Evolutionary conservation across 1,140 invertebrate genomes (phyloP), one percentile per base, ranked within the genome.

Genomic region (Drosophila nannoptera): DNA sequence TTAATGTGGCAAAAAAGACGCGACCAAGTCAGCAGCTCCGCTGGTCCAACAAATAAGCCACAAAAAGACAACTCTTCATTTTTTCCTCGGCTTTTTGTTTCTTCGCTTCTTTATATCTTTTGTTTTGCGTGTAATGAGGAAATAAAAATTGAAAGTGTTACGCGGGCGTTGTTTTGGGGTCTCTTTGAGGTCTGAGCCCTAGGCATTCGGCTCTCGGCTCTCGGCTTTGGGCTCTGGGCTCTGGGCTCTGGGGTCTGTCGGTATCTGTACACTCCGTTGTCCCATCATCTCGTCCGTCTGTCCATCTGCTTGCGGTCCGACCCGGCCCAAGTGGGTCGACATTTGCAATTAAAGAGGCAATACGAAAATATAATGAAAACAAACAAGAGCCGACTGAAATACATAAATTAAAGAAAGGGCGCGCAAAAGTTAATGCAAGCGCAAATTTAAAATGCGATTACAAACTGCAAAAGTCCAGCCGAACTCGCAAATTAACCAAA

Each of bases 111-210:
- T 54, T 61, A 22, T 22, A 22, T 38, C 59, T 45, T 56, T 52
- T 35, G 40, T 61, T 65, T 61, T 73, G 68, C 52, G 49, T 82
- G 67, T 82, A 83, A 78, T 83, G 78, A 82, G 78, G 78, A 83
- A 83, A 82, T 77, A 77, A 77, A 78, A 82, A 83, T 83, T 55
- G 75, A 83, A 83, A 83, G 78, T 83, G 78, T 83, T 83, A 75
- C 68, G 78, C 78, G 71, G 75, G 75, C 78, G 71, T 72, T 67
- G 63, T 58, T 80, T 73, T 69, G 69, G 69, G 73, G 69, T 77
- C 74, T 52, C 42, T 58, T 56, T 67, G 58, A 56, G 56, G 45
- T 69, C 35, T 64, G 38, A 22, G 22, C 22, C 22, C 22, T 22
- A 22, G 22, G 22, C 22, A 22, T 3, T 22, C 22, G 22, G 22